Evolutionary conservation across 2,113 vertebrate genomes (phyloP), one percentile per base, ranked within the genome.

Genomic region (Colaptes auratus): DNA sequence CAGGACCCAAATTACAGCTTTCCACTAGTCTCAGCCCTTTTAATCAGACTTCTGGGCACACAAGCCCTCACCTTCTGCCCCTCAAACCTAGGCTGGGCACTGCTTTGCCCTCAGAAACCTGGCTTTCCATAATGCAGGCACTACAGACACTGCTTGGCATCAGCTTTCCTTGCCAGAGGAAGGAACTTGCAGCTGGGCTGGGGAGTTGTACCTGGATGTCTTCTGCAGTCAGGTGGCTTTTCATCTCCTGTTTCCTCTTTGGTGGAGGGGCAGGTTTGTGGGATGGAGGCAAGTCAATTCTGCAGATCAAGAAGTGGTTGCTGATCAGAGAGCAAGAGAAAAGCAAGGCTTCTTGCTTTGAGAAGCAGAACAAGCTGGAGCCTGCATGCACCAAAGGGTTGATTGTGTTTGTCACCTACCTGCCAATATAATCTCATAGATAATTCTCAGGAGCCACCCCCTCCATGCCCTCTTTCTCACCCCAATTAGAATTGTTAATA

Each of bases 201-300:
- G 24, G 42, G 17, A 28, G 21, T 11, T 44, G 5, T 98, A 99
- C 99, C 98, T 99, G 99, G 95, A 99, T 98, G 90, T 99, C 98
- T 24, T 98, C 98, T 30, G 98, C 98, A 36, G 97, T 98, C 96
- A 98, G 92, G 94, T 98, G 98, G 70, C 98, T 98, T 97, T 99
- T 98, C 97, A 97, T 93, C 66, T 99, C 98, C 18, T 97, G 97
- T 96, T 98, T 98, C 97, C 98, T 98, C 97, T 98, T 97, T 59
- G 98, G 98, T 16, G 98, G 98, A 42, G 98, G 98, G 91, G 97
- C 98, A 3, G 98, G 98, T 89, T 99, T 99, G 96, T 99, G 98
- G 63, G 98, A 97, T 6, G 98, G 97, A 52, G 98, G 98, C 86
- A 98, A 97, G 94, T 99, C 98, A 27, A 96, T 98, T 96, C 99